Conservation (phyloP, 2,797 vertebrate genomes). For the Pantherophis vulpinus region DNA sequence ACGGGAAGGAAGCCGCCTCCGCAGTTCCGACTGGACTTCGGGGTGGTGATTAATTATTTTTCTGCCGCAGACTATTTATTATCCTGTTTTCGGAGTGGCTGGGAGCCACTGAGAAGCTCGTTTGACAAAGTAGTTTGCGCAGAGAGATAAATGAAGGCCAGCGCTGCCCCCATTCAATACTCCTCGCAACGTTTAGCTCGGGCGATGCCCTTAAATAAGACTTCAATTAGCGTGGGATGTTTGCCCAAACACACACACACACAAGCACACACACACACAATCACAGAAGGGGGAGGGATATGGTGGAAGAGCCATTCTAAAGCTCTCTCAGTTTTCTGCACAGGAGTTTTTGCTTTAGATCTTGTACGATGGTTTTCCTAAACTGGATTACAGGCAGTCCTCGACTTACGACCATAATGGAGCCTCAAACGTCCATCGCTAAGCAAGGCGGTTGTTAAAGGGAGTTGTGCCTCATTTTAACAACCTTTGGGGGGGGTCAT, state of each 20-base stretch:
- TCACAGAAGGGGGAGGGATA: background rate
- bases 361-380: background rate
- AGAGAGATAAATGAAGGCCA: background rate
- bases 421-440: no score
- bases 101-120: conserved; percentile 7
- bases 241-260: background rate
- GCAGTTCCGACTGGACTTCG: background rate
- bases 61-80: conserved; percentile 16
- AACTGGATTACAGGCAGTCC: background rate
- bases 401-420: no score
- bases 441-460: no score
- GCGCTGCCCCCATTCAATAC: background rate
- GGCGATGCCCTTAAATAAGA: background rate
- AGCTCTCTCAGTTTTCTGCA: background rate
- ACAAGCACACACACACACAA: background rate
- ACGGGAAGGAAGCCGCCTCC: background rate
- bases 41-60: background rate
- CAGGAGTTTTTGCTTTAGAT: background rate
- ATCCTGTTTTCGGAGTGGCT: background rate
- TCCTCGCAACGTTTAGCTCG: background rate
- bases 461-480: no score
- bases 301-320: background rate
- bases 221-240: background rate
- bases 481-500: no score
- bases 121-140: background rate